These are phyloP conservation scores for Drosophila lacteicornis DNA, from an alignment of 1,140 invertebrate genomes.

Conservation along the genomic window DNA sequence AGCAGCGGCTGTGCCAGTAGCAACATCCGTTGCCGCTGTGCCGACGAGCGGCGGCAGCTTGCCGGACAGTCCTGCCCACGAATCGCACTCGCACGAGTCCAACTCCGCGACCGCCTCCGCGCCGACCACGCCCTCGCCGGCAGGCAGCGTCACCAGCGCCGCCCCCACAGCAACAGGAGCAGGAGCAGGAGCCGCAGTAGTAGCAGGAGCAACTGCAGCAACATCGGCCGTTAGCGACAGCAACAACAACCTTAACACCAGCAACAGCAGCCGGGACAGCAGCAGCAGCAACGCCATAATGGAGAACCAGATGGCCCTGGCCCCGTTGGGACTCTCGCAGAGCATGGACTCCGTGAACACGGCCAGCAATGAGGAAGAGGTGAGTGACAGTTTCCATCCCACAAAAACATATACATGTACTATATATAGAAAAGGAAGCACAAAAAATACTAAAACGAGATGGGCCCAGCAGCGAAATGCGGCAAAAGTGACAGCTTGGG, in stretches of 20 bases:
- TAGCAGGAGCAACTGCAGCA: constrained; percentile 55
- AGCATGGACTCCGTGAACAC: constrained; percentile 97
- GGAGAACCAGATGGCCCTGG: constrained; percentile 84
- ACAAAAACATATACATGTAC: background rate
- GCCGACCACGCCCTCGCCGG: constrained; percentile 79
- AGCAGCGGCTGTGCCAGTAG: constrained; percentile 43
- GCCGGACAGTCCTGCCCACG: constrained; percentile 72
- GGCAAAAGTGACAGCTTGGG: constrained; percentile 51
- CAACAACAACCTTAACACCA: constrained; percentile 58
- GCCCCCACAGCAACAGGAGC: constrained; percentile 24
- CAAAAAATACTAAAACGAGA: constrained; percentile 16
- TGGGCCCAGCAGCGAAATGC: constrained; percentile 35
- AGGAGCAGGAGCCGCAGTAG: background rate
- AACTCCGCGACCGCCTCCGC: constrained; percentile 74
- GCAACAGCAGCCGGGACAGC: constrained; percentile 46
- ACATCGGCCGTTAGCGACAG: constrained; percentile 61
- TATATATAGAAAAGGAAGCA: constrained; percentile 1
- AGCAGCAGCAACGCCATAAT: constrained; percentile 68
- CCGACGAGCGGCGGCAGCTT: constrained; percentile 62
- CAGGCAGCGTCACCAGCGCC: constrained; percentile 54
- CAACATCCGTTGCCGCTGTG: constrained; percentile 53
- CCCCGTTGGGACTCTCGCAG: constrained; percentile 88
- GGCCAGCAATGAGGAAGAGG: constrained; percentile 95
- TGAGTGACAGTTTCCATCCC: constrained; percentile 85
- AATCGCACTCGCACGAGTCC: constrained; percentile 72